Base-by-base conservation (phyloP, 2,888 invertebrate species). In the Noctua pronuba region DNA sequence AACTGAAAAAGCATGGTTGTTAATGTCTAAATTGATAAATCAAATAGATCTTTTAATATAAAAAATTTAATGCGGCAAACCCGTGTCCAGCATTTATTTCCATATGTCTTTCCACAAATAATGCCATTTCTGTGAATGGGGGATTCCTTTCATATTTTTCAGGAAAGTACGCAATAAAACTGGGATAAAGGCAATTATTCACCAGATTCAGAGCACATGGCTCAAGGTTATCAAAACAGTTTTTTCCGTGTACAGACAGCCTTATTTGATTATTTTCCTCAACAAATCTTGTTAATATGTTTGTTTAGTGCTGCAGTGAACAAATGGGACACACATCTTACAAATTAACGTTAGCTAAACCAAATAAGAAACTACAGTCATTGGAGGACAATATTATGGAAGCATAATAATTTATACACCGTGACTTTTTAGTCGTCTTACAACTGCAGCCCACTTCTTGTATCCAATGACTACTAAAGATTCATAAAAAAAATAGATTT, bases 121-220 rank as follows among this genome's bases (percentile, higher is more conserved):
- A 69, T 60, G 64, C 7, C 16, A 31, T 60, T 38, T 71, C 21
- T 18, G 24, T n/a, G 11, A 64, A 70, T 75, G 11, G 2, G 2
- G 46, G 49, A 77, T 81, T 6, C n/a, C 2, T 24, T 16, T 2
- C 67, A 58, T 73, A 58, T 69, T 75, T 83, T 79, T 52, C 1
- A 31, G 1, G 21, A 79, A 77, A 80, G 18, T 52, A 60, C 35
- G 41, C 67, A n/a, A 77, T 81, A 70, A 78, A 80, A 31, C 65
- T 13, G 28, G 49, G 44, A 52, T 80, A 75, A 80, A 44, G 38
- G 64, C 62, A 82, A 84, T 80, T 76, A 80, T 68, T 82, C 55
- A 80, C 24, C 62, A 82, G 58, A 86, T 73, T 77, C 41, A 52
- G 62, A 77, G 65, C 65, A 75, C 70, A 73, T 70, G 46, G 62